Base-by-base conservation (phyloP, 2,888 invertebrate species). In the Callosobruchus maculatus region DNA sequence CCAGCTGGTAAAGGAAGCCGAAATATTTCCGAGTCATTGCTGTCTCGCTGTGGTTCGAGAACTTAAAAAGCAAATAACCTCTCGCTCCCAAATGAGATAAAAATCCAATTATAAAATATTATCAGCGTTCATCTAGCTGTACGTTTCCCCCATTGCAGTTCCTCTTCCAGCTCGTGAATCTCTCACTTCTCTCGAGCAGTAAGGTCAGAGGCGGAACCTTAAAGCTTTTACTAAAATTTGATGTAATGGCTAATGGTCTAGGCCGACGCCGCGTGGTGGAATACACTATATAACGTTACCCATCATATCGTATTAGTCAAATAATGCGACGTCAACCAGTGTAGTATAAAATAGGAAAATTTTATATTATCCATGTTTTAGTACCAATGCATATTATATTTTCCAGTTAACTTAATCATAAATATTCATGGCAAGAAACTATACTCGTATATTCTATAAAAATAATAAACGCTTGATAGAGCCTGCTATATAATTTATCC, bases 41-140 rank as follows among this genome's bases (percentile, higher is more conserved):
- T 1, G 49, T 49, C 26, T 26, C 26, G 49, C 49, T 49, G 49
- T 18, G 13, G 49, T 18, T 26, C 26, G 67, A 21, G 68, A 71
- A 71, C 26, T 68, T 71, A 71, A 71, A 71, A 71, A 71, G 22
- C 20, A 26, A 71, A 22, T 26, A 66, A 71, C 66, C 67, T 71
- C 20, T 26, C n/a, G 31, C 30, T 67, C 26, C 68, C 22, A 72
- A 75, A 71, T 67, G 70, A 75, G 77, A 77, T 77, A 77, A 77
- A 77, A 77, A 74, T 77, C 77, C 77, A 77, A 77, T 77, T 77
- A 77, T 75, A 74, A 72, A 74, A 72, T 70, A 71, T 75, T 75
- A 75, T 75, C 76, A 70, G 77, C 76, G 49, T 49, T 49, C 49
- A 49, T 49, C 49, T 49, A 49, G 18, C 49, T 49, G 49, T 49